A percentile compares a stretch with the other conserved stretches of the same genome.
Conservation (phyloP, 2,888 invertebrate genomes). For the Andrena fulva region DNA sequence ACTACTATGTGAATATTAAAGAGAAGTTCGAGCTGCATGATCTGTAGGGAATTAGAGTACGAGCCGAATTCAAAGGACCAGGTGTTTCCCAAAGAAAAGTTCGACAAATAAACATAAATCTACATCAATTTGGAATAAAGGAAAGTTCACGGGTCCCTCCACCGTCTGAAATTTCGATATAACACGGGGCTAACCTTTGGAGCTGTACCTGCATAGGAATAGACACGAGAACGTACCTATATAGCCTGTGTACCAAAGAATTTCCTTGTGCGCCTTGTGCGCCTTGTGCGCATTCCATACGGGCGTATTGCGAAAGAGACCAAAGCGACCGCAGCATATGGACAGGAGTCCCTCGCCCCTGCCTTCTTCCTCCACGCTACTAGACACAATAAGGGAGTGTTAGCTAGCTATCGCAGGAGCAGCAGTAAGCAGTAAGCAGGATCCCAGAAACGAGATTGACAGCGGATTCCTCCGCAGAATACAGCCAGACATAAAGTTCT, state of each 20-base stretch:
- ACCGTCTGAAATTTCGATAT: not conserved
- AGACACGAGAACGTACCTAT: not conserved
- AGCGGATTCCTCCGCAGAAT: not conserved
- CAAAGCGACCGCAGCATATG: constrained; percentile 5
- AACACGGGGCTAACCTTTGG: not conserved
- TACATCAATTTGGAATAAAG: not conserved
- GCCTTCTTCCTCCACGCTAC: not conserved
- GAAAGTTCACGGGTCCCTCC: too few species aligned
- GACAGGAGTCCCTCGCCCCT: not conserved
- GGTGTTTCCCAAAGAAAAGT: too few species aligned
- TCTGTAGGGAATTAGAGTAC: too few species aligned
- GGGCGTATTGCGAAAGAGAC: not conserved
- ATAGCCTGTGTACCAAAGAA: constrained; percentile 1
- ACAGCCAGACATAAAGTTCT: not conserved
- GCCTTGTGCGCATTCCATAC: constrained; percentile 3
- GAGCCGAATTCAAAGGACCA: too few species aligned
- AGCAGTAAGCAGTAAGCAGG: too few species aligned
- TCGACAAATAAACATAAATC: not conserved
- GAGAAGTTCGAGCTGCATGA: too few species aligned
- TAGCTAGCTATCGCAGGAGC: not conserved
- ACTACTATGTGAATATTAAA: not conserved
- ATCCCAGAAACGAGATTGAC: not conserved
- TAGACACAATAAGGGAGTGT: not conserved
- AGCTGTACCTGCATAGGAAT: constrained; percentile 2
- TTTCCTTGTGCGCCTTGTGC: not conserved